Percentiles rank a stretch among this genome's conserved stretches.
phyloP scores from a whole-genome alignment of 92 coral and sea anemone species.

The Parazoanthus swiftii region DNA sequence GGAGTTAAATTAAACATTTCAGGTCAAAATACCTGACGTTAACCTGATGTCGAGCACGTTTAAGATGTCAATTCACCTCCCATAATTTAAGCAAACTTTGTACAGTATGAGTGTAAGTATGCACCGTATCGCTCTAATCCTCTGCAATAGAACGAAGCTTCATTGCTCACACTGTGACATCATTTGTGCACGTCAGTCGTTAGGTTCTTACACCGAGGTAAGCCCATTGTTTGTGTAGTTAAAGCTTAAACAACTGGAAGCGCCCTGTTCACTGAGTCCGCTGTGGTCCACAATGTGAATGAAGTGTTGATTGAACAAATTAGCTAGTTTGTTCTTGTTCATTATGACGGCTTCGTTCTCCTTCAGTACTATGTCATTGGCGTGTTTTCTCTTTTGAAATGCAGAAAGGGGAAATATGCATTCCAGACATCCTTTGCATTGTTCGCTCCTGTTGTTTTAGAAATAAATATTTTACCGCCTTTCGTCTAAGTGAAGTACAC shows the following conservation, averaged over 20 bases:
- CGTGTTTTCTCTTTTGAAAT: constrained; percentile 46
- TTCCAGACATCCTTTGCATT: constrained; percentile 37
- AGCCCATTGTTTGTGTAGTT: constrained; percentile 24
- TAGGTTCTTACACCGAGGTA: too few species aligned
- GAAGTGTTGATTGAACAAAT: constrained; percentile 56
- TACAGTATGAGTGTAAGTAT: too few species aligned
- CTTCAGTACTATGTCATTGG: constrained; percentile 56
- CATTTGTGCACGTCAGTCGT: too few species aligned
- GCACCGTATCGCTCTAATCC: too few species aligned
- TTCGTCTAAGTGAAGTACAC: constrained; percentile 46
- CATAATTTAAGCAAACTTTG: too few species aligned
- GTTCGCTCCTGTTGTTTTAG: constrained; percentile 26
- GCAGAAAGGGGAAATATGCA: constrained; percentile 1
- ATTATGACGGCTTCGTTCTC: constrained; percentile 54
- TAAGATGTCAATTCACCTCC: too few species aligned
- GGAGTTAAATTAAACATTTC: too few species aligned
- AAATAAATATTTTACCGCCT: constrained; percentile 20
- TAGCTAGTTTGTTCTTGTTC: constrained; percentile 54
- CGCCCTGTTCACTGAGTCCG: constrained; percentile 27
- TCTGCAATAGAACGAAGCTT: too few species aligned
- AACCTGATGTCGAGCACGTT: too few species aligned
- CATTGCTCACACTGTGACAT: too few species aligned
- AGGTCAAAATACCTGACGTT: too few species aligned
- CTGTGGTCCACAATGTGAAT: constrained; percentile 32
- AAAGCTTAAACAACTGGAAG: constrained; percentile 29